These are phyloP conservation scores for Crioceris asparagi DNA, from an alignment of 2,888 invertebrate genomes.

Conservation along the genomic window DNA sequence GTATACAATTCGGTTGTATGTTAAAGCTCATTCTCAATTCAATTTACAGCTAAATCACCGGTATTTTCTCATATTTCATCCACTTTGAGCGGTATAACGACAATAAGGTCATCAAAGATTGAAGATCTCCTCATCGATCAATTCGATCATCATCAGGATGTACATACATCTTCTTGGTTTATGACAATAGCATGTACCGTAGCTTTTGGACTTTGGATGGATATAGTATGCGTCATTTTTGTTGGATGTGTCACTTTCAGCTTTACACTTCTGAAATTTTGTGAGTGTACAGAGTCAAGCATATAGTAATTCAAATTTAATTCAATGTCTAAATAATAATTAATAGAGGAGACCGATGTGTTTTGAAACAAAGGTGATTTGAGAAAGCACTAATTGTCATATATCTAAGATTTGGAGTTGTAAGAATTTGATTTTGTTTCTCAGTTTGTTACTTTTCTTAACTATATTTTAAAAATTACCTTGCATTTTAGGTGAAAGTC, in stretches of 20 bases:
- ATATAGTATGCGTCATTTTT: constrained; percentile 49
- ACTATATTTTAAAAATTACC: too few species aligned
- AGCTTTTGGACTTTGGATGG: constrained; percentile 55
- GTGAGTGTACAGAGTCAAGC: constrained; percentile 23
- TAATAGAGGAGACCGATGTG: too few species aligned
- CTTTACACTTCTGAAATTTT: constrained; percentile 35
- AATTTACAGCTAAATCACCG: constrained; percentile 22
- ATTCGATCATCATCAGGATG: constrained; percentile 26
- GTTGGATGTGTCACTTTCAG: constrained; percentile 50
- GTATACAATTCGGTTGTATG: neutral
- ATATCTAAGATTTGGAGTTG: too few species aligned
- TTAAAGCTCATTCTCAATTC: neutral
- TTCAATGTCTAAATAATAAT: too few species aligned
- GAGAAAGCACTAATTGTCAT: too few species aligned
- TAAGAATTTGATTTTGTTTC: too few species aligned
- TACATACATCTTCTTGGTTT: constrained; percentile 55
- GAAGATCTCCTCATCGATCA: constrained; percentile 16
- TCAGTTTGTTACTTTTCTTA: too few species aligned
- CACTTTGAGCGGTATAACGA: constrained; percentile 21
- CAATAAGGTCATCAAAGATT: constrained; percentile 20
- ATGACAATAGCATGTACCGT: constrained; percentile 50
- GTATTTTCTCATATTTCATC: constrained; percentile 23
- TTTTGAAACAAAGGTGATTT: too few species aligned
- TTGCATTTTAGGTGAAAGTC: too few species aligned
- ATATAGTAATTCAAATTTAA: too few species aligned